Base-by-base conservation (phyloP, 2,113 vertebrate species). In the Tetraodon nigroviridis region DNA sequence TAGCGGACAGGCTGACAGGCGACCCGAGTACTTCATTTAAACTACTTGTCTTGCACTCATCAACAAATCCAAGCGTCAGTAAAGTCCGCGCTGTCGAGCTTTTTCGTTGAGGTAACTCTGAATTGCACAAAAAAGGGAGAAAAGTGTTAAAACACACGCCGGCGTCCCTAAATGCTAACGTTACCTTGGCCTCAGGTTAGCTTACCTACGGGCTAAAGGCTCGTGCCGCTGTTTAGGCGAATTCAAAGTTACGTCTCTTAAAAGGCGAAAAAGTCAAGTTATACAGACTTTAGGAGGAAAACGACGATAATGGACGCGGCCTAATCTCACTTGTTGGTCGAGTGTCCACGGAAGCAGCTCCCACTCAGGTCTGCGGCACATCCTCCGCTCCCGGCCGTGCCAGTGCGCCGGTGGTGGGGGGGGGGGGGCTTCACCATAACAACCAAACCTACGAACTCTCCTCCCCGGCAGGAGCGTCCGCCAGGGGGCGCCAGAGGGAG, bases 371-470 rank as follows among this genome's bases (percentile, higher is more conserved):
- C 24, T 32, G 45, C 72, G 55, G 67, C 69, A 76, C 74, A 69
- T 77, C 74, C 64, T 71, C 76, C 63, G 70, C 79, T 51, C 55
- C 55, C 45, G 54, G 29, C 59, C 17, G 48, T 32, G 37, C 42
- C 55, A 16, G 50, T 37, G 65, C 67, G 80, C 78, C 76, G 80
- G 3, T 69, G 82, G 83, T 73, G 66, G 87, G 86, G 3, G 71
- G 82, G 83, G 75, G 66, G 87, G 86, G 71, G 85, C 87, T 81
- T 90, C 90, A 87, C 90, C 90, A 89, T 90, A 89, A 89, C 90
- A 90, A 91, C 90, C 79, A 61, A 63, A 55, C 55, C 62, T 29
- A 66, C 29, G 32, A 65, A 24, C 58, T 56, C 51, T 50, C 52
- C 15, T 49, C 53, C 56, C 52, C 22, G 2, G 44, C 4, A 20